Percentiles rank a stretch among this genome's conserved stretches.
Conservation (phyloP, 2,797 vertebrate genomes). For the Acestrorhynchus altus region DNA sequence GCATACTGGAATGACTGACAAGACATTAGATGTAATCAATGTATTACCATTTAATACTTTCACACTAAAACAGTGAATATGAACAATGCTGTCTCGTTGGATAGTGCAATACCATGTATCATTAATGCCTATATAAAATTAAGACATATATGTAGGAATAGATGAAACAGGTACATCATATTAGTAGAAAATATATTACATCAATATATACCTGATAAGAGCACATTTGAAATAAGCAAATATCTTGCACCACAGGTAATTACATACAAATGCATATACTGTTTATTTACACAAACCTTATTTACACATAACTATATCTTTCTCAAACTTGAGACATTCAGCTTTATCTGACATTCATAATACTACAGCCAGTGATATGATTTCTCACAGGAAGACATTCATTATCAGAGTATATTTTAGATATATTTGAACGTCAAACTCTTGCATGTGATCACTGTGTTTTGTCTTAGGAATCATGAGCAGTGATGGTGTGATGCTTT, state of each 20-base stretch:
- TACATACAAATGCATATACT: slow-evolving; percentile 26
- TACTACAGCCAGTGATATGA: slow-evolving; percentile 44
- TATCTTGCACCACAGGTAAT: slow-evolving; percentile 30
- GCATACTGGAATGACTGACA: not conserved
- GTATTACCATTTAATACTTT: slow-evolving; percentile 51
- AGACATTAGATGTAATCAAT: slow-evolving; percentile 1
- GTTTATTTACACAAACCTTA: slow-evolving; percentile 53
- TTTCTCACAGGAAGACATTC: slow-evolving; percentile 44
- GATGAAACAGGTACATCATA: slow-evolving; percentile 4
- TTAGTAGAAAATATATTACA: slow-evolving; percentile 54
- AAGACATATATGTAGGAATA: slow-evolving; percentile 29
- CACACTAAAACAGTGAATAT: slow-evolving; percentile 40
- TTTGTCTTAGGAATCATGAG: slow-evolving; percentile 21
- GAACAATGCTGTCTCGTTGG: slow-evolving; percentile 52
- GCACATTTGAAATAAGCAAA: slow-evolving; percentile 30
- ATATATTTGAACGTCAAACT: slow-evolving; percentile 59
- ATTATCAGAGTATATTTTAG: slow-evolving; percentile 14
- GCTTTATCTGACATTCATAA: slow-evolving; percentile 30
- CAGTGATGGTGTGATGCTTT: slow-evolving; percentile 15
- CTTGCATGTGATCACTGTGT: slow-evolving; percentile 33
- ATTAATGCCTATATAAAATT: slow-evolving; percentile 48
- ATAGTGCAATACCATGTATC: slow-evolving; percentile 48
- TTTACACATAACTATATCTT: slow-evolving; percentile 75
- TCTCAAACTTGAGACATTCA: slow-evolving; percentile 58
- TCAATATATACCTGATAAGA: slow-evolving; percentile 47